Evolutionary conservation across 1,140 invertebrate species (phyloP).

Genomic region (Dicyema japonicum): DNA sequence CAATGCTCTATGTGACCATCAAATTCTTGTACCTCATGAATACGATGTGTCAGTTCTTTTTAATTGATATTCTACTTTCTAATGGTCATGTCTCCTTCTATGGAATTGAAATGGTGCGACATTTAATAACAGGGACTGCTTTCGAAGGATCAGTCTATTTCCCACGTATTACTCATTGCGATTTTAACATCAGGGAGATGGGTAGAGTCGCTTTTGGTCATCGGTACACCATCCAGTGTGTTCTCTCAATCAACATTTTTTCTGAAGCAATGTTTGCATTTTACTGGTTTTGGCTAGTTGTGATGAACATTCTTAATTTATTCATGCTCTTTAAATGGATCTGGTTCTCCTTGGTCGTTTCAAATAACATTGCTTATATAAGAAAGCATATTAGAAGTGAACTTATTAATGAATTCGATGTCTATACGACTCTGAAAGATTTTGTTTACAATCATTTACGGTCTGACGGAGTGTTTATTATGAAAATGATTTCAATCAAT

Average conservation of each 20-base stretch:
- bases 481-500: conserved; percentile 6
- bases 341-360: no score
- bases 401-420: no score
- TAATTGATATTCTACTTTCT: conserved; percentile 10
- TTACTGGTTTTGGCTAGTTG: conserved; percentile 5
- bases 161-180: conserved; percentile 7
- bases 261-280: conserved; percentile 7
- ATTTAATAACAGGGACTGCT: conserved; percentile 6
- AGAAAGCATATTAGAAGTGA: no score
- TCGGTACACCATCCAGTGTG: conserved; percentile 8
- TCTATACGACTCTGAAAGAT: no score
- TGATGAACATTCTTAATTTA: no score
- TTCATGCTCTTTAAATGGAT: no score
- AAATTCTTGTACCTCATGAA: conserved; percentile 9
- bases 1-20: conserved; percentile 19
- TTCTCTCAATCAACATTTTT: conserved; percentile 8
- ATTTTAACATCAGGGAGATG: conserved; percentile 7
- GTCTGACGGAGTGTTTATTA: conserved; percentile 6
- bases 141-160: conserved; percentile 6
- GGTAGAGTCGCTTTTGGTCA: conserved; percentile 6
- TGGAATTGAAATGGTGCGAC: conserved; percentile 6
- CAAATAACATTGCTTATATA: no score
- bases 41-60: conserved; percentile 8
- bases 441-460: conserved; percentile 5
- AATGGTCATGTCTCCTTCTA: conserved; percentile 8